A percentile compares a stretch with the other conserved stretches of the same genome.
Evolutionary conservation across 1,140 invertebrate genomes (phyloP).

Genomic region (Cheumatopsyche charites): DNA sequence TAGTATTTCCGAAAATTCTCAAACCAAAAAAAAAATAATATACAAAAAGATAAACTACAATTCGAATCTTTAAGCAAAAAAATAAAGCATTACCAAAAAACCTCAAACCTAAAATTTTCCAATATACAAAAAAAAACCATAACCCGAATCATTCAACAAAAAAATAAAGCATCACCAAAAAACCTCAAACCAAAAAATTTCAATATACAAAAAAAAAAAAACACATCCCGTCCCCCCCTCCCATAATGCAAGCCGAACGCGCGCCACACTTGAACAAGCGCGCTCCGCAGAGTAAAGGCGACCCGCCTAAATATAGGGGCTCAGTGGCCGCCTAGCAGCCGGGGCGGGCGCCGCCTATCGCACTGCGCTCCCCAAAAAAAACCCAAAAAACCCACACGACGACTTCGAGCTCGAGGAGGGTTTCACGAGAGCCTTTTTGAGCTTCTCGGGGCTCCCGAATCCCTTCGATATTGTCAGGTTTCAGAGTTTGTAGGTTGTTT

Average conservation of each 20-base stretch:
- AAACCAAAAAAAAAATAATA: no score
- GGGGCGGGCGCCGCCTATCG: constrained; percentile 23
- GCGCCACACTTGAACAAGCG: background rate
- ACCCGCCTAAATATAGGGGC: constrained; percentile 33
- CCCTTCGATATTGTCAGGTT: background rate
- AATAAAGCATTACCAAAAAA: no score
- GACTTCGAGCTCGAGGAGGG: background rate
- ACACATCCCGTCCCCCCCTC: no score
- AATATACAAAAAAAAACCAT: no score
- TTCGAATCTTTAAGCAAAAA: no score
- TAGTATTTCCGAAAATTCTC: no score
- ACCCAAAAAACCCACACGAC: background rate
- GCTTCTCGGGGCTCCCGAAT: background rate
- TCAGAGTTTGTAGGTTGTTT: background rate
- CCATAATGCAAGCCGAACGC: background rate
- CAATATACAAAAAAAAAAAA: no score
- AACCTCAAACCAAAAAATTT: no score
- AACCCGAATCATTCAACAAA: no score
- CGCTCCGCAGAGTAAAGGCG: background rate
- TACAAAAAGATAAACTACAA: no score
- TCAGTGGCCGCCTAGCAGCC: constrained; percentile 36
- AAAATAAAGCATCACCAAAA: no score
- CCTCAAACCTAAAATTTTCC: no score
- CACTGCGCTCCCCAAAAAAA: background rate
- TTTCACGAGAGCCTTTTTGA: background rate